phyloP scores from a whole-genome alignment of 2,888 invertebrate species.

The Allophyes oxyacanthae region DNA sequence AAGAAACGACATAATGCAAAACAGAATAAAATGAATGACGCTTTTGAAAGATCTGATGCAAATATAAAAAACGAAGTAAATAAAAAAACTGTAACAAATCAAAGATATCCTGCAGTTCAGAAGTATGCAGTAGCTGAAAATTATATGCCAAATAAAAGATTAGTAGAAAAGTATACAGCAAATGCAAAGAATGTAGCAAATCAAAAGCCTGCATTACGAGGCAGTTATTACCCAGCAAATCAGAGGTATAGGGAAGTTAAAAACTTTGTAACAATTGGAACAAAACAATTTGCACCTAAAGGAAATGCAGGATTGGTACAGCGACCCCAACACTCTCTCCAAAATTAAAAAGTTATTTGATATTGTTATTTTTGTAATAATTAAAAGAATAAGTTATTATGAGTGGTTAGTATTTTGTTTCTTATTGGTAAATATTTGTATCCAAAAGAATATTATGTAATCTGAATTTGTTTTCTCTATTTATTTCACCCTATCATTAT shows the following conservation, averaged over 20 bases:
- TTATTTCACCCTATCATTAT: too few species aligned
- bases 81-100: not conserved
- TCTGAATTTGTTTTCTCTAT: too few species aligned
- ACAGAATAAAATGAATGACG: too few species aligned
- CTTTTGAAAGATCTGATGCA: too few species aligned
- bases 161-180: not conserved
- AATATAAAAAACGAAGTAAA: too few species aligned
- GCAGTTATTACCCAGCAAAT: not conserved
- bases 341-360: constrained; percentile 6
- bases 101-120: not conserved
- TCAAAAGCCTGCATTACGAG: not conserved
- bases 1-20: constrained; percentile 17
- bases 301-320: not conserved
- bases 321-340: constrained; percentile 7
- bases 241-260: not conserved
- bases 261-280: not conserved
- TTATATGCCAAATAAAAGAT: not conserved
- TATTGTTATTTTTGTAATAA: not conserved
- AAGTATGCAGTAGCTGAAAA: too few species aligned
- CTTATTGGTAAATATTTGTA: too few species aligned
- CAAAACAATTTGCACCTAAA: not conserved
- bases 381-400: not conserved
- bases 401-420: too few species aligned
- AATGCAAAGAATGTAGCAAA: not conserved
- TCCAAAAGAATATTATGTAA: too few species aligned